Conservation (phyloP, 2,797 vertebrate genomes). For the Anolis apletophallus region DNA sequence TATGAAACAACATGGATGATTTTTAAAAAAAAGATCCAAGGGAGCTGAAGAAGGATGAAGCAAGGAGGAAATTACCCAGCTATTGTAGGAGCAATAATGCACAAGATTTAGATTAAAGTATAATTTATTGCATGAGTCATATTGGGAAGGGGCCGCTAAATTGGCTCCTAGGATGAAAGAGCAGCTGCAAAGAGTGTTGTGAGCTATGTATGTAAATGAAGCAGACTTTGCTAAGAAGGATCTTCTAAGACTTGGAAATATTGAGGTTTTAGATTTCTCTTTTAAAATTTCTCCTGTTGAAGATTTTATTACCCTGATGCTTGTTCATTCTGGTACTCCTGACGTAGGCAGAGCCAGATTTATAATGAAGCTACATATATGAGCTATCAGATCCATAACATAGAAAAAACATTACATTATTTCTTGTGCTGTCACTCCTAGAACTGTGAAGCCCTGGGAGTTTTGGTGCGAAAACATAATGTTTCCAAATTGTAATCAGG, state of each 20-base stretch:
- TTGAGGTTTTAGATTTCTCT: background rate
- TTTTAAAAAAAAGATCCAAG: slow-evolving; percentile 60
- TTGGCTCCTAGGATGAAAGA: slow-evolving; percentile 51
- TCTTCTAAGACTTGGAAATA: slow-evolving; percentile 24
- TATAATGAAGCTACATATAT: background rate
- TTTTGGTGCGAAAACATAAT: too few species aligned
- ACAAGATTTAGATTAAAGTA: slow-evolving; percentile 62
- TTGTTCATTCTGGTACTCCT: background rate
- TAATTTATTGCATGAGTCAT: slow-evolving; percentile 58
- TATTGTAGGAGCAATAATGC: slow-evolving; percentile 54
- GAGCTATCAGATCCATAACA: background rate
- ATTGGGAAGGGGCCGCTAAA: slow-evolving; percentile 51
- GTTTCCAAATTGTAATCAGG: too few species aligned
- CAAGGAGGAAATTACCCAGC: slow-evolving; percentile 48
- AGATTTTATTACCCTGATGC: background rate
- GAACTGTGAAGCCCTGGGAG: too few species aligned
- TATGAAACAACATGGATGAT: slow-evolving; percentile 58
- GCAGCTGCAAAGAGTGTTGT: slow-evolving; percentile 43
- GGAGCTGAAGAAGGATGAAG: slow-evolving; percentile 46
- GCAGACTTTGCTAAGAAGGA: background rate
- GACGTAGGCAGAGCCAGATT: background rate
- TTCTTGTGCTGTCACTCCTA: too few species aligned
- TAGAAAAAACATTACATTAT: too few species aligned
- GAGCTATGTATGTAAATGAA: slow-evolving; percentile 39
- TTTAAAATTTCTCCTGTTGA: background rate